phyloP scores from a whole-genome alignment of 2,888 invertebrate genomes.

The Drosophila affinis region DNA sequence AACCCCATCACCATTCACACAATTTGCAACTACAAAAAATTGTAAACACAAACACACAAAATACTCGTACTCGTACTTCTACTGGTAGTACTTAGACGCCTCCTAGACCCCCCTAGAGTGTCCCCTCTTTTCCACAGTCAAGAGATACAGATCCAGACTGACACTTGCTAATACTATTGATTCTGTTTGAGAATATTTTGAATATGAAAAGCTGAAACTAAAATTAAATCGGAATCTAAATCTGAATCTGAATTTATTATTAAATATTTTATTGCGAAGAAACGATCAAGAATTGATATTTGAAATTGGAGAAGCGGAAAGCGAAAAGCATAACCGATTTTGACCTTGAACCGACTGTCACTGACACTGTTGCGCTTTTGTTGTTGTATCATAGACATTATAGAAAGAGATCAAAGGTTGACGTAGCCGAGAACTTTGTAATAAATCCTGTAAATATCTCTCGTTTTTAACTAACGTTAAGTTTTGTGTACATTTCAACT shows the following conservation, averaged over 20 bases:
- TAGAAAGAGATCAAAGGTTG: slow-evolving; percentile 48
- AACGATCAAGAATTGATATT: slow-evolving; percentile 22
- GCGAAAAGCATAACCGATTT: slow-evolving; percentile 37
- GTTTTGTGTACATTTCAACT: slow-evolving; percentile 74
- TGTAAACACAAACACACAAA: slow-evolving; percentile 18
- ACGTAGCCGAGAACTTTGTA: slow-evolving; percentile 62
- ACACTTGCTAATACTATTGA: slow-evolving; percentile 24
- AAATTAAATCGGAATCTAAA: slow-evolving; percentile 27
- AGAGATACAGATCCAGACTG: slow-evolving; percentile 49
- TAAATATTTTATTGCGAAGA: slow-evolving; percentile 38
- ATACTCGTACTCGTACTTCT: slow-evolving; percentile 14
- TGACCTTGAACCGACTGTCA: slow-evolving; percentile 62
- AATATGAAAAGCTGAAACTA: slow-evolving; percentile 41
- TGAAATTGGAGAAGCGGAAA: slow-evolving; percentile 6
- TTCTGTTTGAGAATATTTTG: slow-evolving; percentile 57
- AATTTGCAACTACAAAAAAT: slow-evolving; percentile 64
- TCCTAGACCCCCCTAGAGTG: slow-evolving; percentile 18
- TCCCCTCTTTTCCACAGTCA: slow-evolving; percentile 36
- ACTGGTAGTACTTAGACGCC: not conserved
- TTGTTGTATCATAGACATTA: slow-evolving; percentile 72
- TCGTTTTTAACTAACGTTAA: slow-evolving; percentile 61
- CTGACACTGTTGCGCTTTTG: slow-evolving; percentile 79
- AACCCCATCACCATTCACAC: slow-evolving; percentile 42
- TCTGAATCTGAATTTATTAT: slow-evolving; percentile 47
- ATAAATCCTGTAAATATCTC: slow-evolving; percentile 56